Evolutionary conservation across 2,797 vertebrate species (phyloP).

Genomic region (Zonotrichia albicollis): DNA sequence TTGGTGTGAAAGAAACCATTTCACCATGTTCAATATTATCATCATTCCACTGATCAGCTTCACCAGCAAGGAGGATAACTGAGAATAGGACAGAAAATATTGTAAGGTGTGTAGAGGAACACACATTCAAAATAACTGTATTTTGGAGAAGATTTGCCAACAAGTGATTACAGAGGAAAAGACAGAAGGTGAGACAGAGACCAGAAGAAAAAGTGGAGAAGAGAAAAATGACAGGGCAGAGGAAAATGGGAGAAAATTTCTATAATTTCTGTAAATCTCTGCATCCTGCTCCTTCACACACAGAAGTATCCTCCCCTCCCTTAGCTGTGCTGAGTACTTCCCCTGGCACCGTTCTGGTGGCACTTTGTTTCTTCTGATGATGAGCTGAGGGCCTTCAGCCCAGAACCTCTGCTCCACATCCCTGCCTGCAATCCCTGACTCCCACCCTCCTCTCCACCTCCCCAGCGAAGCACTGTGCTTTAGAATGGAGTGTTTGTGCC

Average conservation of each 20-base stretch:
- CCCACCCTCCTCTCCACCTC: neutral
- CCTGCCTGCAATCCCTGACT: neutral
- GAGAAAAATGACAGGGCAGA: neutral
- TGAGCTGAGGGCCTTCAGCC: neutral
- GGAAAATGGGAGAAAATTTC: neutral
- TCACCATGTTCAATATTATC: slow-evolving; percentile 2
- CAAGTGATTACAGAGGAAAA: slow-evolving; percentile 43
- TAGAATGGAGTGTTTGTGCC: neutral
- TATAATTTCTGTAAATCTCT: neutral
- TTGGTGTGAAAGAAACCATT: neutral
- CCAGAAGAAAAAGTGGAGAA: neutral
- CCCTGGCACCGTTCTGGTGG: neutral
- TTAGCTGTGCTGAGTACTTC: neutral
- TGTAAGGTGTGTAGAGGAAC: neutral
- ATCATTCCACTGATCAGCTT: slow-evolving; percentile 24
- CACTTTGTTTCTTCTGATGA: neutral
- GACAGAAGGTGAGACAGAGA: slow-evolving; percentile 4
- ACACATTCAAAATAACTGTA: slow-evolving; percentile 7
- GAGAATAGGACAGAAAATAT: slow-evolving; percentile 24
- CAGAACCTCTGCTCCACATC: neutral
- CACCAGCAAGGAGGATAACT: neutral
- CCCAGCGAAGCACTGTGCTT: neutral
- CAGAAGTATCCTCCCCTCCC: neutral
- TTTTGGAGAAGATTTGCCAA: slow-evolving; percentile 23
- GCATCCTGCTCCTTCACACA: neutral